phyloP scores from a whole-genome alignment of 2,888 invertebrate species.

The Troides oblongomaculatus region DNA sequence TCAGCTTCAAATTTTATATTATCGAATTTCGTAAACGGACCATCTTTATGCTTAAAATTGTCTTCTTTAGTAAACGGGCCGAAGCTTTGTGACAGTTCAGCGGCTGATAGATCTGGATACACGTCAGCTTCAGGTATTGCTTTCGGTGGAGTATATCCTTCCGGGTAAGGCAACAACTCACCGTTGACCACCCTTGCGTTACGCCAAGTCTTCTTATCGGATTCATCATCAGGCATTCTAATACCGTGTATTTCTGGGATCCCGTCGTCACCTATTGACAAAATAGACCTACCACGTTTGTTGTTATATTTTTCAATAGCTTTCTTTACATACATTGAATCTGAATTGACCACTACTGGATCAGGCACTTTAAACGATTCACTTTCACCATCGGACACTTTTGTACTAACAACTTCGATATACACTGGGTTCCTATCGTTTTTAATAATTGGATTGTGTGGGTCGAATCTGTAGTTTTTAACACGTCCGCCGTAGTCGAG shows the following conservation, averaged over 20 bases:
- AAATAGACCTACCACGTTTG: conserved; percentile 83
- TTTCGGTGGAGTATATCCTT: conserved; percentile 83
- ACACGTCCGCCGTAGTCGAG: conserved; percentile 68
- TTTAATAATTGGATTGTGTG: conserved; percentile 73
- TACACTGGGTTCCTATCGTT: conserved; percentile 80
- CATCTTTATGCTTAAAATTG: conserved; percentile 77
- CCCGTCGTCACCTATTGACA: conserved; percentile 84
- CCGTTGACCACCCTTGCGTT: conserved; percentile 94
- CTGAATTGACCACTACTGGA: conserved; percentile 84
- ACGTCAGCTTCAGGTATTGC: conserved; percentile 80
- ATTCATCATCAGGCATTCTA: conserved; percentile 90
- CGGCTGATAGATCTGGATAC: conserved; percentile 57
- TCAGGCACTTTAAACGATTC: conserved; percentile 81
- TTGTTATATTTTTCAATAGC: conserved; percentile 71
- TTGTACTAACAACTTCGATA: conserved; percentile 73
- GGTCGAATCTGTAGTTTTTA: conserved; percentile 71
- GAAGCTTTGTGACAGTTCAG: conserved; percentile 62
- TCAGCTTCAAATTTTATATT: conserved; percentile 70
- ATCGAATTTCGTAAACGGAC: conserved; percentile 82
- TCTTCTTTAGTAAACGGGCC: conserved; percentile 83
- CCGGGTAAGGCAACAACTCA: conserved; percentile 87
- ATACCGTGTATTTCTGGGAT: conserved; percentile 91
- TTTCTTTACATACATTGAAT: conserved; percentile 80
- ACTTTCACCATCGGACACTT: conserved; percentile 69
- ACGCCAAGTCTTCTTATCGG: conserved; percentile 91